Evolutionary conservation across 2,797 vertebrate species (phyloP).

Genomic region (Neopelma chrysocephalum): DNA sequence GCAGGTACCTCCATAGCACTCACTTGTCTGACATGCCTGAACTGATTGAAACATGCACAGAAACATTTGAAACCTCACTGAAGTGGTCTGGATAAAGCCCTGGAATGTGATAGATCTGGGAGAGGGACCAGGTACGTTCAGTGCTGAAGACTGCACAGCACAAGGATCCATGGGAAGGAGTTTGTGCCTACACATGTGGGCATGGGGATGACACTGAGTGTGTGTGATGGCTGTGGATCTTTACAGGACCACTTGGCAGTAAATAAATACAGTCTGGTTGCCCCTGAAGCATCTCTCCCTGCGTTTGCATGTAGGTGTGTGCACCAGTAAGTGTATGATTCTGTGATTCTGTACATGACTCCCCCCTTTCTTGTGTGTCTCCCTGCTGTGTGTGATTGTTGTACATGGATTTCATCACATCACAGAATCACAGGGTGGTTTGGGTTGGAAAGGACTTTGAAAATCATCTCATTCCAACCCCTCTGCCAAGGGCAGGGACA

Average conservation of each 20-base stretch:
- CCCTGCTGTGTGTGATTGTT: neutral
- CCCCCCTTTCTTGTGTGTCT: neutral
- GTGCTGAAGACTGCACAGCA: neutral
- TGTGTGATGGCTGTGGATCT: neutral
- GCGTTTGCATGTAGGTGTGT: neutral
- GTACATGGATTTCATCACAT: neutral
- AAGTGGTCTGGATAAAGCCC: constrained; percentile 44
- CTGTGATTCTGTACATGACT: neutral
- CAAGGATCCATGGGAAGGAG: neutral
- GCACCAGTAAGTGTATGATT: neutral
- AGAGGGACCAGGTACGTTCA: neutral
- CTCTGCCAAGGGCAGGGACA: neutral
- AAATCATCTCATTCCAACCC: accelerated
- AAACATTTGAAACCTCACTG: constrained; percentile 48
- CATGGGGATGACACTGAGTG: neutral
- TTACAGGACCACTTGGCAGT: neutral
- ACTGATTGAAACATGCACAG: constrained; percentile 59
- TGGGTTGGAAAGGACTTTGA: neutral
- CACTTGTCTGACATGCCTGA: constrained; percentile 64
- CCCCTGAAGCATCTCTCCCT: neutral
- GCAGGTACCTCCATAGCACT: constrained; percentile 57
- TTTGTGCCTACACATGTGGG: neutral
- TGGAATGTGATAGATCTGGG: constrained; percentile 50
- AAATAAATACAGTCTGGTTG: neutral
- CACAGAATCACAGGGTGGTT: neutral